Percentiles rank a stretch among this genome's conserved stretches.
Evolutionary conservation across 2,113 vertebrate genomes (phyloP).

Genomic region (Lucifuga dentata): DNA sequence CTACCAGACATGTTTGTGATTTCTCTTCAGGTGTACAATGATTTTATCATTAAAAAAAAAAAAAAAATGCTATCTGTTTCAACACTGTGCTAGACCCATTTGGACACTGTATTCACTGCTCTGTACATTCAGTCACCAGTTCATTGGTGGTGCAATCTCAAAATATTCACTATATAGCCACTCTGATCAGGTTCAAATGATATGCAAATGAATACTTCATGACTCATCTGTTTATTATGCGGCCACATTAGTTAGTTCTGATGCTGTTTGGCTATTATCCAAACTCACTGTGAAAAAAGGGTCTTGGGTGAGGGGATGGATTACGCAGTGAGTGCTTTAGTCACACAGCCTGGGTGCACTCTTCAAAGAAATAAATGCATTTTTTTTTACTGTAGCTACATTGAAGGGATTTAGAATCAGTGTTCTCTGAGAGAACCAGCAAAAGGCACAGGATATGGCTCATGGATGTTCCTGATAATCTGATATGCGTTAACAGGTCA

Average conservation of each 20-base stretch:
- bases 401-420: conserved; percentile 67
- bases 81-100: conserved; percentile 13
- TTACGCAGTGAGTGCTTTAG: conserved; percentile 83
- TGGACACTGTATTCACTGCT: conserved; percentile 22
- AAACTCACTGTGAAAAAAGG: conserved; percentile 78
- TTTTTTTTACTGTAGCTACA: conserved; percentile 62
- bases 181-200: conserved; percentile 65
- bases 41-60: background rate
- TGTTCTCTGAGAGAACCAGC: conserved; percentile 63
- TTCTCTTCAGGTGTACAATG: conserved; percentile 49
- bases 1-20: conserved; percentile 61
- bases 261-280: conserved; percentile 83
- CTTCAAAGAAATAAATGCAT: conserved; percentile 81
- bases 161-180: conserved; percentile 52
- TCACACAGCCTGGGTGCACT: conserved; percentile 79
- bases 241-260: conserved; percentile 81
- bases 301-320: conserved; percentile 79
- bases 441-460: conserved; percentile 67
- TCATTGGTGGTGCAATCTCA: conserved; percentile 37
- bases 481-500: conserved; percentile 49
- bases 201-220: conserved; percentile 77
- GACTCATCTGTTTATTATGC: conserved; percentile 86
- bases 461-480: conserved; percentile 57
- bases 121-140: conserved; percentile 9
- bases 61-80: conserved; percentile 27